phyloP scores from a whole-genome alignment of 2,888 invertebrate species.

The Melipona bicolor region DNA sequence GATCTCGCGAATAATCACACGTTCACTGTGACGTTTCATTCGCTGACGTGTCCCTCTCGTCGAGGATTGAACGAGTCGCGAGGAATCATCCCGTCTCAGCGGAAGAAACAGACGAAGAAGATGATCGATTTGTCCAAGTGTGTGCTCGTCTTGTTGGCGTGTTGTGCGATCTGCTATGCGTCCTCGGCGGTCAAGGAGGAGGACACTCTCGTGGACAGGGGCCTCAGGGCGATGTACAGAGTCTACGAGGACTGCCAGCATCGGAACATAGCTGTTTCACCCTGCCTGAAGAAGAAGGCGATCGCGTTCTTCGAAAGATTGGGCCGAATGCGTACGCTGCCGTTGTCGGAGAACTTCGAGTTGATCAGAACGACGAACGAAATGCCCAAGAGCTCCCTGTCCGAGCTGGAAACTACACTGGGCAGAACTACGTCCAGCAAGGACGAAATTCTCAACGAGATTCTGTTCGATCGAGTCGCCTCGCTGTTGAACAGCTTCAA shows the following conservation, averaged over 20 bases:
- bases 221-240: conserved; percentile 88
- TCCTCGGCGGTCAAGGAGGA: conserved; percentile 74
- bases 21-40: conserved; percentile 9
- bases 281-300: conserved; percentile 93
- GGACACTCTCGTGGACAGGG: conserved; percentile 85
- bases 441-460: conserved; percentile 88
- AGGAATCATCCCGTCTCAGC: neutral
- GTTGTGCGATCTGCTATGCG: conserved; percentile 39
- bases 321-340: conserved; percentile 88
- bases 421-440: conserved; percentile 88
- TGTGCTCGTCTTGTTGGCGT: conserved; percentile 61
- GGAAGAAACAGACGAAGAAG: neutral
- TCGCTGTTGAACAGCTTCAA: conserved; percentile 91
- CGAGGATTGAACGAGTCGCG: conserved; percentile 1
- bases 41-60: too few relatives aligned
- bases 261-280: conserved; percentile 88
- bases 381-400: conserved; percentile 69
- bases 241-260: conserved; percentile 92
- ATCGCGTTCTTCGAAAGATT: conserved; percentile 92
- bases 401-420: conserved; percentile 88
- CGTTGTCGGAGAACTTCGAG: conserved; percentile 88
- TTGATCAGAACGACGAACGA: conserved; percentile 86
- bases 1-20: neutral
- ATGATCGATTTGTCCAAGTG: conserved; percentile 69
- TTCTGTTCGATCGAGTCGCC: conserved; percentile 90